Evolutionary conservation across 2,113 vertebrate species (phyloP).

Genomic region (Ceyx margarethae): DNA sequence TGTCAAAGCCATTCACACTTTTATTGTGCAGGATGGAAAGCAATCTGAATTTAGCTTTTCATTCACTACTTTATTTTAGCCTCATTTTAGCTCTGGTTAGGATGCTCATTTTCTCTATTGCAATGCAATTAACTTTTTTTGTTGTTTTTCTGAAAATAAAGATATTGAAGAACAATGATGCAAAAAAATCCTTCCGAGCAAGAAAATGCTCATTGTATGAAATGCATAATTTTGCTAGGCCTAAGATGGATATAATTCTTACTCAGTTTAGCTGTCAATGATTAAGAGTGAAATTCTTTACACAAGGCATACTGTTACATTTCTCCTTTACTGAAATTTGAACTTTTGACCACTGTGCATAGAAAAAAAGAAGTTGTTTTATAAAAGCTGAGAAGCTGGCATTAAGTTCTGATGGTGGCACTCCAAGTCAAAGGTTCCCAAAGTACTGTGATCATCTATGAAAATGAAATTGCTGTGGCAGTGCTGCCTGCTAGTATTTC

Average conservation of each 20-base stretch:
- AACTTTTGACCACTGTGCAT: background rate
- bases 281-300: background rate
- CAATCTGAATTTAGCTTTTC: background rate
- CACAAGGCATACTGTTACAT: background rate
- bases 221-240: background rate
- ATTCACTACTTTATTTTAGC: background rate
- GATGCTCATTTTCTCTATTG: background rate
- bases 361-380: background rate
- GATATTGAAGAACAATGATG: background rate
- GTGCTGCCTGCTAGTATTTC: background rate
- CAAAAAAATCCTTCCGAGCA: background rate
- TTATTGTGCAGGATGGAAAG: background rate
- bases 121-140: background rate
- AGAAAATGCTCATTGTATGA: background rate
- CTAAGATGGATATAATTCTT: background rate
- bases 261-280: background rate
- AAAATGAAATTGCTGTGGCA: background rate
- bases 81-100: background rate
- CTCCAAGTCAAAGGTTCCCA: conserved; percentile 3
- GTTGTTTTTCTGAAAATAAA: background rate
- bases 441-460: background rate
- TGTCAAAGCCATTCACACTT: background rate
- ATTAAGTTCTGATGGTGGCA: background rate
- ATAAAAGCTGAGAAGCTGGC: background rate
- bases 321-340: background rate